Evolutionary conservation across 2,888 invertebrate species (phyloP).

Genomic region (Drosophila nr. medialis): DNA sequence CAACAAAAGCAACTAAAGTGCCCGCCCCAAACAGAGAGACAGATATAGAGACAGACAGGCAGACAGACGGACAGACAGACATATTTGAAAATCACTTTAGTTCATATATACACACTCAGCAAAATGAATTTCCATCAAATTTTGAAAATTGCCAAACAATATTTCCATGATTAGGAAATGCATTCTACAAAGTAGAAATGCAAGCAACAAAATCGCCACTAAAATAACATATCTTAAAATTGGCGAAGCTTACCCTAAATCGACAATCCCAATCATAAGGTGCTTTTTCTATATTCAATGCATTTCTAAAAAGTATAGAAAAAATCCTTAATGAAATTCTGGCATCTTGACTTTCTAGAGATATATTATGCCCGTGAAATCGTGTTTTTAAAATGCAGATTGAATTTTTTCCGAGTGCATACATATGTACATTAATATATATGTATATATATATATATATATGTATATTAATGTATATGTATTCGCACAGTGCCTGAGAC

Average conservation of each 20-base stretch:
- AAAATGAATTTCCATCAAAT: background rate
- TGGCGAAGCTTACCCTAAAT: background rate
- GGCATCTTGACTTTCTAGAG: no score
- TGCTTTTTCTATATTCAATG: no score
- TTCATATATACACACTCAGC: conserved; percentile 53
- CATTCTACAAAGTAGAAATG: background rate
- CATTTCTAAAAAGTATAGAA: no score
- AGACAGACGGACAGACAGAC: conserved; percentile 1
- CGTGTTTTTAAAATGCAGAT: background rate
- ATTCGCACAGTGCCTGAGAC: conserved; percentile 61
- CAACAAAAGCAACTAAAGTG: conserved; percentile 60
- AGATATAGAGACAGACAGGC: conserved; percentile 17
- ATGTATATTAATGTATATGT: background rate
- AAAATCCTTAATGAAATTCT: no score
- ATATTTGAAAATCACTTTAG: conserved; percentile 80
- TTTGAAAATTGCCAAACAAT: background rate
- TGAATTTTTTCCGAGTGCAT: background rate
- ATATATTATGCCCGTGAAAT: no score
- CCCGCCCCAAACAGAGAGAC: conserved; percentile 30
- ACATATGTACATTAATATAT: background rate
- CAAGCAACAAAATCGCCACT: no score
- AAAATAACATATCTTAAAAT: no score
- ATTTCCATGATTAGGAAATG: background rate
- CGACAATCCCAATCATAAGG: background rate
- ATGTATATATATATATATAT: background rate